Percentiles rank a stretch among this genome's conserved stretches.
phyloP scores from a whole-genome alignment of 1,140 invertebrate genomes.

The Procambarus clarkii region DNA sequence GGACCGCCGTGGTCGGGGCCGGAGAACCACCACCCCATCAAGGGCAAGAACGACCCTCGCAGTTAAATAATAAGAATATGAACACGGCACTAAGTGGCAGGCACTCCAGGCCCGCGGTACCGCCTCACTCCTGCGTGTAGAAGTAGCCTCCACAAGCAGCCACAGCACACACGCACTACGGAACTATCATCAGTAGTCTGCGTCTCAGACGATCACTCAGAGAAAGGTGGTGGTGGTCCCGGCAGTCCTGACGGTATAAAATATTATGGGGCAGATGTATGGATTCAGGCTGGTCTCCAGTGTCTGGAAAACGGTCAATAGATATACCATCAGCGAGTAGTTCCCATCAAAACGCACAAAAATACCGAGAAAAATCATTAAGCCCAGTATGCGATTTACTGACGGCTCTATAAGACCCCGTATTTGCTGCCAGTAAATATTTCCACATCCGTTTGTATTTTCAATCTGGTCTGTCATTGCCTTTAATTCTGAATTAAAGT shows the following conservation, averaged over 20 bases:
- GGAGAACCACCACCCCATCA: too few relatives aligned
- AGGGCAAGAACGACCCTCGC: too few relatives aligned
- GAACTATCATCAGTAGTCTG: not conserved
- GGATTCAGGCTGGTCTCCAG: not conserved
- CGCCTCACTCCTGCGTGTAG: not conserved
- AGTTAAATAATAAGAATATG: not conserved
- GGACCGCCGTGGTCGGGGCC: too few relatives aligned
- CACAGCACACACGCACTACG: not conserved
- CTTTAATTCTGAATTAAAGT: not conserved
- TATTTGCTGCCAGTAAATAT: not conserved
- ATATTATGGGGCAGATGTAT: not conserved
- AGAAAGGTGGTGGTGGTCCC: not conserved
- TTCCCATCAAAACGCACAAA: not conserved
- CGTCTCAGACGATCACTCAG: conserved; percentile 9
- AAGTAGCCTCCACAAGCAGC: not conserved
- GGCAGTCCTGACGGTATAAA: not conserved
- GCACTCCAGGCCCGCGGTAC: not conserved
- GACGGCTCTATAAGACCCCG: not conserved
- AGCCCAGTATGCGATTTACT: not conserved
- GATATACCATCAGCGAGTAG: not conserved
- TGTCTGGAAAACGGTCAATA: not conserved
- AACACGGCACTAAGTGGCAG: not conserved
- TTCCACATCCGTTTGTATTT: not conserved
- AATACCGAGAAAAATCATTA: not conserved
- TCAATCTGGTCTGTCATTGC: not conserved